Percentiles rank a stretch among this genome's conserved stretches.
Conservation (phyloP, 2,113 vertebrate genomes). For the Malurus melanocephalus region DNA sequence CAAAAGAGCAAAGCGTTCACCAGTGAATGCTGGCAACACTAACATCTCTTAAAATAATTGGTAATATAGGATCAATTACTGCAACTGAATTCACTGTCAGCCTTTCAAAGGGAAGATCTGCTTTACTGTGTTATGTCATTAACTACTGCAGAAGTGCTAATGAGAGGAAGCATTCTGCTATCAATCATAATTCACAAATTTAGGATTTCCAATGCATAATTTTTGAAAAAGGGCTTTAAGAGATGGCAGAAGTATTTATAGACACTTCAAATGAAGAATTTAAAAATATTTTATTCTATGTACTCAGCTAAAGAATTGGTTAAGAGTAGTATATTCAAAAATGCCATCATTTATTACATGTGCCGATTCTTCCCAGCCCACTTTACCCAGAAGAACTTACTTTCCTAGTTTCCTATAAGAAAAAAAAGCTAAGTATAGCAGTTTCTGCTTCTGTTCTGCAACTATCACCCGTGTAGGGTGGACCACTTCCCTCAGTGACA, state of each 20-base stretch:
- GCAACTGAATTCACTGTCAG: not conserved
- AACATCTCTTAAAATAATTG: not conserved
- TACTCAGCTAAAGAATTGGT: not conserved
- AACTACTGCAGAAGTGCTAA: not conserved
- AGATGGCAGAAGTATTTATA: not conserved
- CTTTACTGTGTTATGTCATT: not conserved
- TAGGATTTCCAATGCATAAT: not conserved
- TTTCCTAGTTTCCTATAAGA: slow-evolving; percentile 11
- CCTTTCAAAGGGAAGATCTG: not conserved
- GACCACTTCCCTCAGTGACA: not conserved
- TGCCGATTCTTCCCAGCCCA: not conserved
- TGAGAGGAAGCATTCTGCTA: not conserved
- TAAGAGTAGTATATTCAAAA: not conserved
- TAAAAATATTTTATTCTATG: not conserved
- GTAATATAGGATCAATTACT: not conserved
- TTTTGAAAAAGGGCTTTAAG: not conserved
- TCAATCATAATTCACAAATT: not conserved
- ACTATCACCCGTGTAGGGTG: not conserved
- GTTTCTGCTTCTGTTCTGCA: not conserved
- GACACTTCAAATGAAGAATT: not conserved
- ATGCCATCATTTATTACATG: not conserved
- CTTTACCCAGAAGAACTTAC: not conserved
- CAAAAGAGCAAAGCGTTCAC: not conserved
- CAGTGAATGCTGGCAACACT: not conserved
- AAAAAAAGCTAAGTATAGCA: not conserved